phyloP scores from a whole-genome alignment of 2,113 vertebrate genomes.

The Leucopsar rothschildi region DNA sequence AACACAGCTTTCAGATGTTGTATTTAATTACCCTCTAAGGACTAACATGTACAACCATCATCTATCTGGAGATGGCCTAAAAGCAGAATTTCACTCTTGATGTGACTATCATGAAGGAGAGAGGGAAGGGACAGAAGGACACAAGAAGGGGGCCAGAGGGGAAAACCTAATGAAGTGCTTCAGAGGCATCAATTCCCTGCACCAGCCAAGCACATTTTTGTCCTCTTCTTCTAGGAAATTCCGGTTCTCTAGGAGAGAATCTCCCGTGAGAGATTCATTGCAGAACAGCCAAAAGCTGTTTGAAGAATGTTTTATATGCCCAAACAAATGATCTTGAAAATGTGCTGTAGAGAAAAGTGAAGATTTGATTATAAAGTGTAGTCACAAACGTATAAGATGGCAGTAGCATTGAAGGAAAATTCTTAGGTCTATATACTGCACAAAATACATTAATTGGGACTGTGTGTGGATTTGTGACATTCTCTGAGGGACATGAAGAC shows the following conservation, averaged over 20 bases:
- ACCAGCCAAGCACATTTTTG: not conserved
- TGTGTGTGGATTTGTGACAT: not conserved
- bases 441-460: not conserved
- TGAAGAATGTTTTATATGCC: not conserved
- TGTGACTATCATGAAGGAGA: not conserved
- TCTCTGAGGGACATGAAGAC: not conserved
- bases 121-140: not conserved
- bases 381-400: not conserved
- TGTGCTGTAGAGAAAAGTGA: not conserved
- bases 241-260: not conserved
- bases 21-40: not conserved
- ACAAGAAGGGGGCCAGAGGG: not conserved
- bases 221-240: not conserved
- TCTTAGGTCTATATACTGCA: not conserved
- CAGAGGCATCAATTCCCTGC: not conserved
- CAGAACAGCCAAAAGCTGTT: not conserved
- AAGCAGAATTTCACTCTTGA: conserved; percentile 2
- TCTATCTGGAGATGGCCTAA: not conserved
- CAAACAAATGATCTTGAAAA: not conserved
- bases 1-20: not conserved
- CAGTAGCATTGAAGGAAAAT: not conserved
- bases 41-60: not conserved
- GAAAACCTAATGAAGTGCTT: not conserved
- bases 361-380: not conserved
- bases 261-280: not conserved